Evolutionary conservation across 2,113 vertebrate species (phyloP).

Genomic region (Podilymbus podiceps): DNA sequence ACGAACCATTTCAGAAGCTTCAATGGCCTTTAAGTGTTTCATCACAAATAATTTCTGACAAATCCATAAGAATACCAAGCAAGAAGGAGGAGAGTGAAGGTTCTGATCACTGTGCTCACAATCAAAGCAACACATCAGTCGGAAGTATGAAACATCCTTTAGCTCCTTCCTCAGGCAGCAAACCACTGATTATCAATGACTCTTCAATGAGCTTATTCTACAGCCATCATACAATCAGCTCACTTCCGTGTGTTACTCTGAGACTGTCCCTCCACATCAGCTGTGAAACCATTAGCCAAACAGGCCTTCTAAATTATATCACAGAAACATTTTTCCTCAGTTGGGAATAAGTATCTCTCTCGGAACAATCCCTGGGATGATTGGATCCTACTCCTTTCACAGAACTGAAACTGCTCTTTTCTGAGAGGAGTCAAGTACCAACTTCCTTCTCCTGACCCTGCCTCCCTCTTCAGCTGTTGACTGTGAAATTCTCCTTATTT

Average conservation of each 20-base stretch:
- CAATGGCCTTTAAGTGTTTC: not conserved
- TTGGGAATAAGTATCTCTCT: not conserved
- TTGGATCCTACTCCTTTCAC: not conserved
- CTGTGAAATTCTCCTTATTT: slow-evolving; percentile 6
- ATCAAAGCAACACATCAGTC: not conserved
- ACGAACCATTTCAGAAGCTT: not conserved
- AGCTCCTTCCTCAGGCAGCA: not conserved
- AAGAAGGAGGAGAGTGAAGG: not conserved
- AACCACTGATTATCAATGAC: not conserved
- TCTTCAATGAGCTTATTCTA: not conserved
- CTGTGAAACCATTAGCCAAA: not conserved
- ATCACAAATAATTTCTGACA: not conserved
- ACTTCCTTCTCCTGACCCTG: not conserved
- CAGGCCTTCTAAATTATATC: not conserved
- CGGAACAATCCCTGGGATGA: not conserved
- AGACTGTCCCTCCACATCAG: not conserved
- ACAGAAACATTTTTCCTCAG: not conserved
- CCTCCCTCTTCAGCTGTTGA: slow-evolving; percentile 15
- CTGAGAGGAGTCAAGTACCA: not conserved
- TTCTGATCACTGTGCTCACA: not conserved
- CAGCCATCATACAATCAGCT: not conserved
- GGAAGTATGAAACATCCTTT: not conserved
- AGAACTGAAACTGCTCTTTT: not conserved
- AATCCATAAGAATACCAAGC: not conserved
- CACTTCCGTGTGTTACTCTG: not conserved